Base-by-base conservation (phyloP, 2,797 vertebrate species). In the Odontamblyopus lacepedii region DNA sequence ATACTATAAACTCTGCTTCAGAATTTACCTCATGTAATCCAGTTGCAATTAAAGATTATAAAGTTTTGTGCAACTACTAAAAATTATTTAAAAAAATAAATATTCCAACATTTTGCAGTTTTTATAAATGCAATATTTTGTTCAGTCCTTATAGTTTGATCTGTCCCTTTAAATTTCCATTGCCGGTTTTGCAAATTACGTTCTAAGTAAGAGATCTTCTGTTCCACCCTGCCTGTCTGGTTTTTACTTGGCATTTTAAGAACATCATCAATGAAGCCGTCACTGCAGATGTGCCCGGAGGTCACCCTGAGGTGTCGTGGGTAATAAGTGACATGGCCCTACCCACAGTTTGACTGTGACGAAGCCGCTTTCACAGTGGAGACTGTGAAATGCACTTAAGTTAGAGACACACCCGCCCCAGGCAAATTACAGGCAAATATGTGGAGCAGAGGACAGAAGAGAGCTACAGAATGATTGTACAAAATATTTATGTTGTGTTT, bases 371-470 rank as follows among this genome's bases (percentile, higher is more conserved):
- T n/a, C 50, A 53, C 64, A 50, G 61, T 53, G 69, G 29, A 12
- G n/a, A 53, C 63, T 60, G 66, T 48, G 71, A 63, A 51, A 67
- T 66, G 67, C 56, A 41, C 50, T 74, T 78, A 57, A 70, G 75
- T 69, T 56, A 53, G 51, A 3, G 63, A 72, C 81, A 78, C 81
- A 29, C 83, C 85, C 78, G 0, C 44, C 55, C 12, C 0, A 74
- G 77, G 78, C 69, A 48, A 69, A 77, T 71, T 13, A 77, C n/a
- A 78, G 66, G 67, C 69, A 71, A 66, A 66, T 66, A 50, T 66
- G 41, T 66, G 13, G 2, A 19, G 23, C 27, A 32, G n/a, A n/a
- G 2, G 6, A 27, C 63, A 48, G n/a, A 62, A 6, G 6, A 62
- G 59, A 13, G 3, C 19, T 38, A 38, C 2, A 38, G 35, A 1